These are phyloP conservation scores for Ctenoplectra terminalis DNA, from an alignment of 1,140 invertebrate genomes.

Conservation along the genomic window DNA sequence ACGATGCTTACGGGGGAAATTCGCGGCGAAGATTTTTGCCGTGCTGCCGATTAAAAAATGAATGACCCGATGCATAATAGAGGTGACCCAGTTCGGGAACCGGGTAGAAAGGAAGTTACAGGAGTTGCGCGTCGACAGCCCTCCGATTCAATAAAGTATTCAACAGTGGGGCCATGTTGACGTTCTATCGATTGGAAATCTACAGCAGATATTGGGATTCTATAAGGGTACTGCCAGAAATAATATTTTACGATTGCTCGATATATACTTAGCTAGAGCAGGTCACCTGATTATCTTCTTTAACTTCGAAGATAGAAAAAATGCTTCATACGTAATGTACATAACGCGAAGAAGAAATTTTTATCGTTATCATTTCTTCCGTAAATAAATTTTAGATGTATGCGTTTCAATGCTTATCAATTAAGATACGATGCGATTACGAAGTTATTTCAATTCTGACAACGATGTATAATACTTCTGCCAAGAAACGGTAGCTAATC, in stretches of 20 bases:
- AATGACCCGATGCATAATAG: conserved; percentile 28
- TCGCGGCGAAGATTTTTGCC: conserved; percentile 31
- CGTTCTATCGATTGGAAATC: conserved; percentile 20
- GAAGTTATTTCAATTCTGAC: too few relatives aligned
- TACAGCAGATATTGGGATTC: background rate
- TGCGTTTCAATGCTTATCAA: too few relatives aligned
- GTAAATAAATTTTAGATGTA: too few relatives aligned
- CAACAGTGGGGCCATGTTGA: background rate
- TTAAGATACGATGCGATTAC: too few relatives aligned
- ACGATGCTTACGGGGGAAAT: conserved; percentile 32
- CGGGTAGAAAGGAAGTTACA: background rate
- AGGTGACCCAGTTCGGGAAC: conserved; percentile 15
- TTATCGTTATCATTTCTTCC: too few relatives aligned
- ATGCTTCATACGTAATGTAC: too few relatives aligned
- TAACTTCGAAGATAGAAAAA: too few relatives aligned
- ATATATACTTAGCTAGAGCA: too few relatives aligned
- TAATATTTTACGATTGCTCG: too few relatives aligned
- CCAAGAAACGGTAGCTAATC: background rate
- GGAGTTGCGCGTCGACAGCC: background rate
- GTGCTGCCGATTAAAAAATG: conserved; percentile 6
- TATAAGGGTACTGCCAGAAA: background rate
- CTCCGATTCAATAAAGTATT: conserved; percentile 26
- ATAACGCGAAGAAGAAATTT: too few relatives aligned
- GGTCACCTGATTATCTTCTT: too few relatives aligned
- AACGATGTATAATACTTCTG: too few relatives aligned